Base-by-base conservation (phyloP, 2,888 invertebrate species). In the Periphyllus acericola region DNA sequence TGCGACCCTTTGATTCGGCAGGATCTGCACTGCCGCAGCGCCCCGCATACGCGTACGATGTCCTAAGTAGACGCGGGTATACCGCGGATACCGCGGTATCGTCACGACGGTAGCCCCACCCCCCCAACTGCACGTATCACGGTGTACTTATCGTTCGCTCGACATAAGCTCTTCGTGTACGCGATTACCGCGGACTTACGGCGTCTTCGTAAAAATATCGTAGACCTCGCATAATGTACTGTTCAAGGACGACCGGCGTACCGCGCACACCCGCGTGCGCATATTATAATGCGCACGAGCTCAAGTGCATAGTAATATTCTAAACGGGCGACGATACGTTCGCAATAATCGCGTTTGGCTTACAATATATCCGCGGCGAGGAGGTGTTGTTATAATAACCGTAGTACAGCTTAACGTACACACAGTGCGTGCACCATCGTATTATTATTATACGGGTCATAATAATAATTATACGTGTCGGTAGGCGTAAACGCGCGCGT, bases 391-490 rank as follows among this genome's bases (percentile, higher is more conserved):
- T 60, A 25, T 60, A 60, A 60, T 60, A 60, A 60, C 60, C 60
- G 52, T 52, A 52, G 21, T 46, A 46, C 14, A 46, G 46, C 46
- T 46, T 46, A 46, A 46, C 9, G 5, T 9, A 9, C 46, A 46
- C 46, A 68, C n/a, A 29, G 8, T 3, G n/a, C 19, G 46, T 78
- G 55, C 6, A 40, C 40, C 6, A 79, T 79, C 25, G 29, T 60
- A n/a, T 66, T 19, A 9, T 6, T 80, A 68, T 66, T 17, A 40
- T 66, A 66, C 80, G 19, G 80, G 66, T 66, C 66, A 29, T 80
- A 80, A 9, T 79, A 55, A 60, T 80, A 80, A 80, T 80, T 80
- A 80, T 80, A 40, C n/a, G 80, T 40, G 66, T 66, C 60, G 36
- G 80, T 66, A 4, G 29, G 25, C 68, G 29, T 19, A 8, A 11